These are phyloP conservation scores for Aphelocoma californica DNA, from an alignment of 2,797 vertebrate genomes.

Conservation along the genomic window DNA sequence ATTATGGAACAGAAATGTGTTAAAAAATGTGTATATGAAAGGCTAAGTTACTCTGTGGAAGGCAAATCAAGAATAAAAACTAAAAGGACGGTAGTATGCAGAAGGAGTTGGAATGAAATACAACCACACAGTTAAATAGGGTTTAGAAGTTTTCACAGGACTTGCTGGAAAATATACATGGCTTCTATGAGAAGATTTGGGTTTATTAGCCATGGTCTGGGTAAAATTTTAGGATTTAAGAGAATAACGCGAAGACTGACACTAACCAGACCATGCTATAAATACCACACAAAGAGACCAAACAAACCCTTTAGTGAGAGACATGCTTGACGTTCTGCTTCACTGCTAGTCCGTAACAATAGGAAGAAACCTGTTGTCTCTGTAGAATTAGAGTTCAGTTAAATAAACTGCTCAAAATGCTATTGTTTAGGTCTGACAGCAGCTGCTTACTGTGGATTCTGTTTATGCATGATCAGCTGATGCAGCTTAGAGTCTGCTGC, in stretches of 20 bases:
- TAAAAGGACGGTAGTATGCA: neutral
- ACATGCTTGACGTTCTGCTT: slow-evolving; percentile 61
- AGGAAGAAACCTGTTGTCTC: slow-evolving; percentile 68
- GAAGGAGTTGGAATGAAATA: neutral
- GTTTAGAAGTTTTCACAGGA: slow-evolving; percentile 32
- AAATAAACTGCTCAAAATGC: slow-evolving; percentile 37
- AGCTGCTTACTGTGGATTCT: slow-evolving; percentile 40
- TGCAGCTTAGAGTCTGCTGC: slow-evolving; percentile 3
- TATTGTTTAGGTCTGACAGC: slow-evolving; percentile 56
- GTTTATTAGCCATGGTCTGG: slow-evolving; percentile 76
- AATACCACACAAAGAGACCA: slow-evolving; percentile 86
- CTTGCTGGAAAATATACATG: slow-evolving; percentile 47
- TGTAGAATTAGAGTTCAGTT: slow-evolving; percentile 51
- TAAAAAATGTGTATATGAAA: neutral
- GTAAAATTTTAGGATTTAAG: slow-evolving; percentile 81
- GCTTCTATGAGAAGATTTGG: slow-evolving; percentile 57
- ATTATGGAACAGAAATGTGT: neutral
- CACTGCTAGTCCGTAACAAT: slow-evolving; percentile 59
- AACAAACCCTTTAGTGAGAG: slow-evolving; percentile 71
- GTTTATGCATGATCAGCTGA: slow-evolving; percentile 30
- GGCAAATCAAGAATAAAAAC: neutral
- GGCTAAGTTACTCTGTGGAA: neutral
- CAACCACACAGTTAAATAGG: neutral
- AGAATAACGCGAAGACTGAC: slow-evolving; percentile 82
- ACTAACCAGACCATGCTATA: slow-evolving; percentile 83